Evolutionary conservation across 1,140 invertebrate species (phyloP).

Genomic region (Lerema accius): DNA sequence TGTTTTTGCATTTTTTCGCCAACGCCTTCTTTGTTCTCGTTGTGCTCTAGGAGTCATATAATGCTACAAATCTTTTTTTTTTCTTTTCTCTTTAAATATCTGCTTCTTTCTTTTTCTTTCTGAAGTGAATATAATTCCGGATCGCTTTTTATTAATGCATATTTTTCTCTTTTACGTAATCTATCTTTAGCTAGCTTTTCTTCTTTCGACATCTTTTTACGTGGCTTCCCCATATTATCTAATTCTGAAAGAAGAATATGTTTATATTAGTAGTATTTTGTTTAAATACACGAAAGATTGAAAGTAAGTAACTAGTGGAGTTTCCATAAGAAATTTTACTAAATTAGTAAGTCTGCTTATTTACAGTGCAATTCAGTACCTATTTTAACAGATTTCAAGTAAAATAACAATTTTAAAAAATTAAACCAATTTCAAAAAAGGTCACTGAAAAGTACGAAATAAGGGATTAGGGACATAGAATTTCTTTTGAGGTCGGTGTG

Average conservation of each 20-base stretch:
- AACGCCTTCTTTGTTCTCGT: slow-evolving; percentile 37
- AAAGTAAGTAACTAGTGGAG: background rate
- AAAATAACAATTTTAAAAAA: no score
- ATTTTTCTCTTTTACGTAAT: slow-evolving; percentile 25
- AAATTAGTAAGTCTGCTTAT: background rate
- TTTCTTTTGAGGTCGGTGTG: no score
- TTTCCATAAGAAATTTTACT: background rate
- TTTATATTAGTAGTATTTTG: background rate
- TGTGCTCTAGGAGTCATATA: slow-evolving; percentile 37
- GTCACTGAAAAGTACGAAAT: no score
- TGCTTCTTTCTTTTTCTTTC: slow-evolving; percentile 36
- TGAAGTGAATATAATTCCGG: slow-evolving; percentile 29
- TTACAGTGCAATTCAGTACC: background rate
- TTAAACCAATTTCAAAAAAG: no score
- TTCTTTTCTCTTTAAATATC: slow-evolving; percentile 35
- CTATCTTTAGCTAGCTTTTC: background rate
- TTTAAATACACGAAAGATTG: background rate
- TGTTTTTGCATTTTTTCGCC: slow-evolving; percentile 38
- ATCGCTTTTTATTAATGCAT: slow-evolving; percentile 35
- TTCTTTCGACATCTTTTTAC: slow-evolving; percentile 3
- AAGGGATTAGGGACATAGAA: no score
- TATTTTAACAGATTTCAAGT: no score
- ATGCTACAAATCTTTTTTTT: slow-evolving; percentile 34
- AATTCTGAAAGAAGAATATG: background rate
- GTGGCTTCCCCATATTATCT: slow-evolving; percentile 2